Evolutionary conservation across 2,797 vertebrate genomes (phyloP), one percentile per base, ranked within the genome.

Genomic region (Crossoptilon crossoptilon): DNA sequence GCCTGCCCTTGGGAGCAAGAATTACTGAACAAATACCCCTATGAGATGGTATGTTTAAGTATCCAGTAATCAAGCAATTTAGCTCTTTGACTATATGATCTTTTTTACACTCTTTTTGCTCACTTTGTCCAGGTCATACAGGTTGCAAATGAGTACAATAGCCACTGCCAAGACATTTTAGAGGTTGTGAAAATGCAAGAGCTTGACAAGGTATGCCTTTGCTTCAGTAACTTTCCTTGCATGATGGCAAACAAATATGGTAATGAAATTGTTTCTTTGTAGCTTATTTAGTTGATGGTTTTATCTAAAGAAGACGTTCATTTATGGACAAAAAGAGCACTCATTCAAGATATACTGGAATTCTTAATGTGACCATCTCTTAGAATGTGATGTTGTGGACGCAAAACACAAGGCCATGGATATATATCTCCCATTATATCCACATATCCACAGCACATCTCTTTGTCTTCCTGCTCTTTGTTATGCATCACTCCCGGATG

Each of bases 91-190:
- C 63, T 17, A 11, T 43, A 24, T 62, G 48, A 75, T 55, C n/a
- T 70, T 73, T 63, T 58, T 63, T 78, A 58, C 22, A 31, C 14
- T 74, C 66, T 78, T 78, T 94, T 79, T 91, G 37, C 67, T 93
- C 56, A 14, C 39, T 22, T 76, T 93, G 62, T 84, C 51, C 78
- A 98, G 97, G 88, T 97, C 86, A 39, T 43, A 23, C 83, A 93
- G 46, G 87, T 98, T 68, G 94, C 91, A 63, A 93, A 94, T 39
- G 93, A 96, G 48, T 98, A 97, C 88, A 96, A 67, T 73, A 96
- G 71, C 72, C 94, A 97, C 29, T 98, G 97, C 49, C 97, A 95
- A 94, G 95, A 95, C 44, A 92, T 97, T 88, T 92, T 97, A 88
- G 91, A 94, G 44, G 92, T 74, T 16, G 91, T 97, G 95, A 97